Percentiles rank a stretch among this genome's conserved stretches.
Evolutionary conservation across 2,113 vertebrate genomes (phyloP).

Genomic region (Limanda limanda): DNA sequence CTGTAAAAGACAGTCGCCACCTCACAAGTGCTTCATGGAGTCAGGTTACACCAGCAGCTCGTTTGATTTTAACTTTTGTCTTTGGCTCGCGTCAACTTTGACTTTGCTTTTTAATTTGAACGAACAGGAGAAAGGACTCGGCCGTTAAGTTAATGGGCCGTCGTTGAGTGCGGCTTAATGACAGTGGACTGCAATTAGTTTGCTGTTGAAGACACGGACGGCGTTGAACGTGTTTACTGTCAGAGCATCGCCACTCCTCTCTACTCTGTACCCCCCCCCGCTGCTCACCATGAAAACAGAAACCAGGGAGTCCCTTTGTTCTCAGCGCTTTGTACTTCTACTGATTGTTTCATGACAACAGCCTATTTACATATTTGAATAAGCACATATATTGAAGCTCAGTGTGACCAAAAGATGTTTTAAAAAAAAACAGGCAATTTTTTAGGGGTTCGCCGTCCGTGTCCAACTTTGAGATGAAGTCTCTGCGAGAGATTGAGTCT

Average conservation of each 20-base stretch:
- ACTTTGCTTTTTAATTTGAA: slow-evolving; percentile 47
- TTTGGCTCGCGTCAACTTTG: slow-evolving; percentile 29
- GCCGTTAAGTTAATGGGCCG: slow-evolving; percentile 39
- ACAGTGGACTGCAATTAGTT: slow-evolving; percentile 48
- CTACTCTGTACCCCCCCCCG: too few species aligned
- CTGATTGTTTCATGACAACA: too few species aligned
- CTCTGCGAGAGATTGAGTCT: too few species aligned
- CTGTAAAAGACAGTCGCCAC: slow-evolving; percentile 39
- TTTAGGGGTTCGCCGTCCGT: too few species aligned
- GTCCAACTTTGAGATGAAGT: too few species aligned
- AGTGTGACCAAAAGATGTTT: too few species aligned
- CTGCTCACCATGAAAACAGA: too few species aligned
- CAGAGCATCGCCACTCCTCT: slow-evolving; percentile 8
- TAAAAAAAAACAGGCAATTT: too few species aligned
- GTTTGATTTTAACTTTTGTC: slow-evolving; percentile 3
- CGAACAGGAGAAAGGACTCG: slow-evolving; percentile 20
- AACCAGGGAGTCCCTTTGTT: too few species aligned
- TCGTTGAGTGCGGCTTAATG: slow-evolving; percentile 40
- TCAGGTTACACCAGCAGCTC: slow-evolving; percentile 18
- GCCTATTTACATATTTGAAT: too few species aligned
- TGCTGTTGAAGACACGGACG: slow-evolving; percentile 18
- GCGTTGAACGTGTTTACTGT: slow-evolving; percentile 40
- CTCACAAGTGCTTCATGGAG: slow-evolving; percentile 25
- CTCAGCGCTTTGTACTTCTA: too few species aligned
- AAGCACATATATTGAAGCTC: too few species aligned